phyloP scores from a whole-genome alignment of 2,797 vertebrate genomes.

The Buphagus erythrorhynchus region DNA sequence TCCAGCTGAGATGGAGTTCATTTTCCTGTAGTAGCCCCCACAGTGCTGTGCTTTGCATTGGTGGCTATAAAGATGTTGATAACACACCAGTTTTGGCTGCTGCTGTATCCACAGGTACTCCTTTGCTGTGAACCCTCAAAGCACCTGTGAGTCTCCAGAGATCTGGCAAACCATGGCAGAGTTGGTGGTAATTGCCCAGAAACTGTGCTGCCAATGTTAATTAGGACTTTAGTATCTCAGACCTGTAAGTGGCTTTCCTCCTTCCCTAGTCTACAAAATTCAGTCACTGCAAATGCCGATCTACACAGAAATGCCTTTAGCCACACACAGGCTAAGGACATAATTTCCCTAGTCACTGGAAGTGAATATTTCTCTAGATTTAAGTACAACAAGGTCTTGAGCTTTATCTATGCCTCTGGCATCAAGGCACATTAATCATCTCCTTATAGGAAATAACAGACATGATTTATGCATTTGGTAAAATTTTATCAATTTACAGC shows the following conservation, averaged over 20 bases:
- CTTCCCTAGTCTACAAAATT: neutral
- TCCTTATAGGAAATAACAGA: slow-evolving; percentile 5
- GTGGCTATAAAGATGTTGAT: neutral
- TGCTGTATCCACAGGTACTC: neutral
- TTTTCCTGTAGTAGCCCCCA: neutral
- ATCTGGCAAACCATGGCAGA: neutral
- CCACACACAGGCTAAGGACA: neutral
- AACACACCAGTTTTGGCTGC: neutral
- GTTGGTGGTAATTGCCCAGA: neutral
- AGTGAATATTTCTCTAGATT: neutral
- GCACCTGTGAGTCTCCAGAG: neutral
- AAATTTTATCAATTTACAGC: slow-evolving; percentile 45
- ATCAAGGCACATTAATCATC: slow-evolving; percentile 7
- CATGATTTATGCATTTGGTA: slow-evolving; percentile 23
- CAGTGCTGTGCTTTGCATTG: neutral
- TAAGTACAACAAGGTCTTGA: neutral
- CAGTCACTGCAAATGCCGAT: neutral
- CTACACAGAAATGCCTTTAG: neutral
- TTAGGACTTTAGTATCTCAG: neutral
- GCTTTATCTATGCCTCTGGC: neutral
- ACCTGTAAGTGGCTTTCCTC: neutral
- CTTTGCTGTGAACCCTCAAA: neutral
- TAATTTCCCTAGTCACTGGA: neutral
- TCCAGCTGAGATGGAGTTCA: neutral
- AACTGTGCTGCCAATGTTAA: neutral